Evolutionary conservation across 2,113 vertebrate species (phyloP).

Genomic region (Rhynchomys soricoides): DNA sequence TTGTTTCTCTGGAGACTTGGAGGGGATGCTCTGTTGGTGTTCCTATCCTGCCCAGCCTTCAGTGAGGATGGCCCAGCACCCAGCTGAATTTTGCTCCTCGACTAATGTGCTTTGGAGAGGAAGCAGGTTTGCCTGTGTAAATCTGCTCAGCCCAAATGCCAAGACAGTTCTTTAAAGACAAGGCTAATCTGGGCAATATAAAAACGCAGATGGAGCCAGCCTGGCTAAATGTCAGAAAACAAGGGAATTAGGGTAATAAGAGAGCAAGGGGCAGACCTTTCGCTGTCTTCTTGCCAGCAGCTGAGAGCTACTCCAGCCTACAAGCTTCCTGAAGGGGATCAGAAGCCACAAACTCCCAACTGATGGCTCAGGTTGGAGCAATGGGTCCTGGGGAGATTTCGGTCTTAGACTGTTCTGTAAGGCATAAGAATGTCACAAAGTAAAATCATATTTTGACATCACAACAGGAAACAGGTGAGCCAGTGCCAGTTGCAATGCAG

Average conservation of each 20-base stretch:
- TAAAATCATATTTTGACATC: background rate
- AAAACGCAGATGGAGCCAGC: conserved; percentile 56
- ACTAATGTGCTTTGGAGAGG: conserved; percentile 4
- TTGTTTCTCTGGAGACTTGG: background rate
- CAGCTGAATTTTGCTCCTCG: background rate
- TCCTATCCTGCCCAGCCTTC: background rate
- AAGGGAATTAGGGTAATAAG: conserved; percentile 49
- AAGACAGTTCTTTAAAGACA: conserved; percentile 57
- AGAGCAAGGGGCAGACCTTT: background rate
- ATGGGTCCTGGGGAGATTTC: background rate
- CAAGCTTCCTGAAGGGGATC: background rate
- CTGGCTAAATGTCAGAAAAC: conserved; percentile 70
- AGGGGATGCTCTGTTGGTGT: background rate
- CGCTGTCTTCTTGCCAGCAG: conserved; percentile 4
- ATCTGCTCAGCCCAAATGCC: conserved; percentile 58
- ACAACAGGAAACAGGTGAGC: background rate
- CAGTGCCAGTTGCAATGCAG: too few species aligned
- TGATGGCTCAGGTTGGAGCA: background rate
- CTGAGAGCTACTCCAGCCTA: background rate
- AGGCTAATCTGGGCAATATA: conserved; percentile 67
- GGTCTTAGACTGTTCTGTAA: background rate
- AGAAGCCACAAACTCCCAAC: background rate
- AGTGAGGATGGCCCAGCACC: background rate
- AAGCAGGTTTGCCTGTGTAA: conserved; percentile 2
- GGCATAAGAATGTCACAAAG: background rate